Evolutionary conservation across 2,888 invertebrate species (phyloP), one percentile per base, ranked within the genome.

Genomic region (Diarsia mendica): DNA sequence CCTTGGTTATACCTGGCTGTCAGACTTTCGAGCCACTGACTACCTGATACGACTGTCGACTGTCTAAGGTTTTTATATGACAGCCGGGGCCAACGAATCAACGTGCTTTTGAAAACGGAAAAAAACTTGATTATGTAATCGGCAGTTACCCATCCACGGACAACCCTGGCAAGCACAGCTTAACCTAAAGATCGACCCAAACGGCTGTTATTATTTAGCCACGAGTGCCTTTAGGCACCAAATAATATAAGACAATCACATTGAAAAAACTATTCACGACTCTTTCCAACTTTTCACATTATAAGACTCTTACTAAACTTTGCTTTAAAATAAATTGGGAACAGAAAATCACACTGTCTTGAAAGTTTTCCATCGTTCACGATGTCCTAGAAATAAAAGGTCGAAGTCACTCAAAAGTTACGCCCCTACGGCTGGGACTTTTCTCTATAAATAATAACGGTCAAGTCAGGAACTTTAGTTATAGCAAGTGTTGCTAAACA

Each of bases 381-480:
- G 28, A 63, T 71, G 82, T 60, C 39, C 61, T 69, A 79, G 72
- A 80, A 82, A 77, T 77, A 84, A 78, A 70, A 82, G 79, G 71
- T 78, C 53, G 55, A 55, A 76, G 77, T 84, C 80, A 82, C 69
- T 84, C 79, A 82, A 77, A 84, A 75, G 63, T 85, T 85, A 69
- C 63, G 28, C 72, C 68, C 68, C 67, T 53, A 70, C 65, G 61
- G 61, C 66, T 67, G 53, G 28, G 65, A 71, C 63, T 72, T 74
- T 71, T 73, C 68, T 67, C 67, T 85, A 81, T 85, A 85, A 85
- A 84, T 82, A 84, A 84, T 84, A 85, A 85, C 82, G 82, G 84
- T 82, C 84, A 78, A 84, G 73, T 79, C 63, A 71, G 58, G 44
- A 75, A 82, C 82, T 85, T 84, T 69, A 74, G 68, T 74, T 78